Evolutionary conservation across 2,888 invertebrate genomes (phyloP), one percentile per base, ranked within the genome.

Genomic region (Euphydryas editha): DNA sequence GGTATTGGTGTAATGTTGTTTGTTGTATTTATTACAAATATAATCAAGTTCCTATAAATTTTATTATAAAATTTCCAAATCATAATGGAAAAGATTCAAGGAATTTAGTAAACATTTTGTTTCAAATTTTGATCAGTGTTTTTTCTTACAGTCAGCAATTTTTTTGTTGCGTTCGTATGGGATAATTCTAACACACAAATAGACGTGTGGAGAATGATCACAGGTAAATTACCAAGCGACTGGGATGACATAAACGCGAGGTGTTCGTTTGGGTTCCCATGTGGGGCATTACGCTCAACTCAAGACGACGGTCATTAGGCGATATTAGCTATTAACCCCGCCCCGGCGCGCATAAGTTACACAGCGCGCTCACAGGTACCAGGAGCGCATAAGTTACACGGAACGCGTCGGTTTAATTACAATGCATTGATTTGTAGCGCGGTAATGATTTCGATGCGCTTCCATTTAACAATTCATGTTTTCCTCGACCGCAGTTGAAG

Each of bases 261-360:
- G 80, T 76, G 80, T 78, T 76, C 78, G 80, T 82, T 80, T 75
- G 67, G 75, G 76, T 74, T 81, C 79, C 89, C 91, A 84, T 81
- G 90, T 81, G 90, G 86, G 84, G 82, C 89, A 89, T 90, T 90
- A 89, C 85, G 83, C 78, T 79, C 83, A 85, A 90, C 78, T 79
- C 83, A 85, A 90, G 88, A 90, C 87, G 88, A 85, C 86, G 90
- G 92, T 92, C 93, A 93, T 93, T 93, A 93, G 89, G 83, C 89
- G 87, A 89, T 93, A 93, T 92, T 92, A 93, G 90, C 93, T 92
- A 92, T 92, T 92, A 92, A 85, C 90, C 85, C 86, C 84, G 82
- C 86, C 87, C 84, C 81, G 76, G 75, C 72, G 75, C 75, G 78
- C 78, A 78, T 90, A 89, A 88, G 84, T 88, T 87, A 87, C 84